Percentiles rank a stretch among this genome's conserved stretches.
Evolutionary conservation across 1,140 invertebrate species (phyloP).

Genomic region (Colletes gigas): DNA sequence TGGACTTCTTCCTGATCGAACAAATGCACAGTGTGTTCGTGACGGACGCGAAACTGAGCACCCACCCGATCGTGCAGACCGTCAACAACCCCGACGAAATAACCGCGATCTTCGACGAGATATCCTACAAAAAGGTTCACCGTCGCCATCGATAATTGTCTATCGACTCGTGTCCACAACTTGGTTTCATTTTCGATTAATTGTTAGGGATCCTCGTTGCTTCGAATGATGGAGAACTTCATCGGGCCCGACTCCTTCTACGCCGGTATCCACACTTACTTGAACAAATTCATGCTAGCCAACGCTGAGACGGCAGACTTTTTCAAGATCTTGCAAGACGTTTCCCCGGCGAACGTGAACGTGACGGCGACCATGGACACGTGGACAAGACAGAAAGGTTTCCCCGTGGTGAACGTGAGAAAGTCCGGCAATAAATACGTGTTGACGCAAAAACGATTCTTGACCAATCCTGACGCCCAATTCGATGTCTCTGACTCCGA

Average conservation of each 20-base stretch:
- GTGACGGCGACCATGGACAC: slow-evolving; percentile 92
- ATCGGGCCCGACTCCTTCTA: slow-evolving; percentile 89
- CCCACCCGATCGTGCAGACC: slow-evolving; percentile 92
- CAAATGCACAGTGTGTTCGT: slow-evolving; percentile 88
- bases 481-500: slow-evolving; percentile 81
- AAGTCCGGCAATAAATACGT: slow-evolving; percentile 80
- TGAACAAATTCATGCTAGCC: slow-evolving; percentile 85
- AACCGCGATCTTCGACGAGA: slow-evolving; percentile 94
- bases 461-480: slow-evolving; percentile 84
- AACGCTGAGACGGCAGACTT: slow-evolving; percentile 92
- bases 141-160: too few species aligned
- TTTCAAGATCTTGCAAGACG: slow-evolving; percentile 84
- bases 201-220: slow-evolving; percentile 90
- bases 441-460: slow-evolving; percentile 88
- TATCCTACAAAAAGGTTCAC: slow-evolving; percentile 94
- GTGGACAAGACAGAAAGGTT: slow-evolving; percentile 96
- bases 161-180: too few species aligned
- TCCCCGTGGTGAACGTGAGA: slow-evolving; percentile 88
- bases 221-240: slow-evolving; percentile 95
- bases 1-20: slow-evolving; percentile 88
- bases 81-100: slow-evolving; percentile 94
- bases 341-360: slow-evolving; percentile 77
- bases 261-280: slow-evolving; percentile 87
- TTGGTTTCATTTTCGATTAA: background rate
- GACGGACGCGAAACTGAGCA: slow-evolving; percentile 90